Conservation (phyloP, 2,888 invertebrate genomes). For the Pachymerium ferrugineum region DNA sequence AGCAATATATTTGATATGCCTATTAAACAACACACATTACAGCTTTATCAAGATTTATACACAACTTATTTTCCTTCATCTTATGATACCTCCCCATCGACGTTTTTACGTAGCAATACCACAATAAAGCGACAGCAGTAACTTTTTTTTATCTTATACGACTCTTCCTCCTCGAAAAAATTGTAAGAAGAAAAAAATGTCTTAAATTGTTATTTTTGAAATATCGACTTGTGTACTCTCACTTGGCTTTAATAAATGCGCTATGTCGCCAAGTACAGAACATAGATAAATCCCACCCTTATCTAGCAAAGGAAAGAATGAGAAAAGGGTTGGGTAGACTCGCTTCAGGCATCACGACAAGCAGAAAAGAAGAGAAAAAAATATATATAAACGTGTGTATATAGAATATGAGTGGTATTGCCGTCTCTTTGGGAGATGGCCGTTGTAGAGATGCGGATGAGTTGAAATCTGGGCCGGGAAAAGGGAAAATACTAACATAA, state of each 20-base stretch:
- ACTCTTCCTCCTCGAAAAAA: neutral
- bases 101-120: neutral
- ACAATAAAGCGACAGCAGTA: neutral
- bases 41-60: neutral
- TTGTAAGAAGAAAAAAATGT: neutral
- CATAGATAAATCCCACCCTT: neutral
- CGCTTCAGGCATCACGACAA: neutral
- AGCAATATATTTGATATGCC: slow-evolving; percentile 1
- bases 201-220: slow-evolving; percentile 3
- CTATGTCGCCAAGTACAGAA: neutral
- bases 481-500: slow-evolving; percentile 13
- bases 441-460: neutral
- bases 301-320: neutral
- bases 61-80: neutral
- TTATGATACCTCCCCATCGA: neutral
- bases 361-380: neutral
- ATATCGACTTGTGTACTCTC: slow-evolving; percentile 13
- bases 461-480: neutral
- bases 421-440: neutral
- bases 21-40: neutral
- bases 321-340: neutral
- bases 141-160: neutral
- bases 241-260: slow-evolving; percentile 4
- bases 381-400: too few species aligned
- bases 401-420: neutral